Base-by-base conservation (phyloP, 1,140 invertebrate genomes). In the Drosophila ironensis region DNA sequence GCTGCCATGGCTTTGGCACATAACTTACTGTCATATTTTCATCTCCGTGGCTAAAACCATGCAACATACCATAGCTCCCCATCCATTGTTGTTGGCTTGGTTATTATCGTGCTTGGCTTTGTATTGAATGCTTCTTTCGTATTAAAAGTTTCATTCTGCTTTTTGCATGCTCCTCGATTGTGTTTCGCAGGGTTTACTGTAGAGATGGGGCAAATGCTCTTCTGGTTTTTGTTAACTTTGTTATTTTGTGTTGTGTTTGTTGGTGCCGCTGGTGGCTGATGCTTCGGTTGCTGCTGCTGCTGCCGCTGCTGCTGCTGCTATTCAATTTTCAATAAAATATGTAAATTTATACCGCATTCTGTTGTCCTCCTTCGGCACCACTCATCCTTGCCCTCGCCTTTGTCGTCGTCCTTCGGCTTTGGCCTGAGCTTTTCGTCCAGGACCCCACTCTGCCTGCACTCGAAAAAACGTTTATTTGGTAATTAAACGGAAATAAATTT, bases 281-380 rank as follows among this genome's bases (percentile, higher is more conserved):
- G 30, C 19, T n/a, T n/a, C n/a, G n/a, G n/a, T n/a, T 50, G 35
- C 14, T 70, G 20, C 46, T 71, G 41, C 16, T 59, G 19, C 30
- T 56, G 42, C 44, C 53, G 19, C 56, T 59, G 56, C 48, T 61
- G n/a, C n/a, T 38, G 42, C 33, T 52, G 75, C 75, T 82, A 84
- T 82, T 82, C 78, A 82, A 82, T 82, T 82, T 82, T 82, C 78
- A 82, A 82, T 82, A 82, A 82, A 82, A 82, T 82, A 82, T 82
- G 78, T 67, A 82, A 82, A 82, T 82, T 82, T 82, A 82, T 82
- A 74, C 78, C 78, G 73, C 78, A 84, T 70, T 84, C 75, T 72
- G 53, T 84, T 69, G 59, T 38, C 59, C 59, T 63, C 56, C 63
- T 70, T 45, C 35, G 37, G 67, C 38, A n/a, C 45, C 37, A 19